phyloP scores from a whole-genome alignment of 2,113 vertebrate genomes.

The Narcine bancroftii region DNA sequence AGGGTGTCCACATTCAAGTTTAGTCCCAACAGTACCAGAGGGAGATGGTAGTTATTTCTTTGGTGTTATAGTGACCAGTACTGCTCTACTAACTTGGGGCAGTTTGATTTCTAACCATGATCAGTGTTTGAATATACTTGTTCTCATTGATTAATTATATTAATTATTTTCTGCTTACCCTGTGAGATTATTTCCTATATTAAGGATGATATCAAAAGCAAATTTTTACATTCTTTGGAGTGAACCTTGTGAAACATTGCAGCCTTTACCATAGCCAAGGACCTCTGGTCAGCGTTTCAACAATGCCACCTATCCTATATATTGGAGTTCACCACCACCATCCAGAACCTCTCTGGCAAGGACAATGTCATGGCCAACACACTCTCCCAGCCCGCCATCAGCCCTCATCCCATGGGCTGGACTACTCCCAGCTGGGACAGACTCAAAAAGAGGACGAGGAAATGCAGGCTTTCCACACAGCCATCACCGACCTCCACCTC shows the following conservation, averaged over 20 bases:
- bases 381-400: no score
- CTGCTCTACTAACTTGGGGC: background rate
- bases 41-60: background rate
- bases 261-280: no score
- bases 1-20: background rate
- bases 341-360: no score
- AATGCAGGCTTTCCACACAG: no score
- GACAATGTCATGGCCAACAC: no score
- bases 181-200: background rate
- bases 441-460: no score
- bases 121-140: background rate
- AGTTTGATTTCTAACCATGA: background rate
- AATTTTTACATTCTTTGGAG: background rate
- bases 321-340: no score
- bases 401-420: no score
- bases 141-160: background rate
- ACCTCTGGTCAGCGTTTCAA: no score
- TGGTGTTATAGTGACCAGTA: background rate
- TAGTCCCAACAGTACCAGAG: background rate
- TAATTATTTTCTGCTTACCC: background rate
- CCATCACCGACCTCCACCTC: no score
- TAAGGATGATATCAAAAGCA: background rate
- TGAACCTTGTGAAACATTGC: background rate
- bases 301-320: no score
- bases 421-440: no score